A percentile compares a stretch with the other conserved stretches of the same genome.
Evolutionary conservation across 2,797 vertebrate species (phyloP).

Genomic region (Pyrrhura leucotis): DNA sequence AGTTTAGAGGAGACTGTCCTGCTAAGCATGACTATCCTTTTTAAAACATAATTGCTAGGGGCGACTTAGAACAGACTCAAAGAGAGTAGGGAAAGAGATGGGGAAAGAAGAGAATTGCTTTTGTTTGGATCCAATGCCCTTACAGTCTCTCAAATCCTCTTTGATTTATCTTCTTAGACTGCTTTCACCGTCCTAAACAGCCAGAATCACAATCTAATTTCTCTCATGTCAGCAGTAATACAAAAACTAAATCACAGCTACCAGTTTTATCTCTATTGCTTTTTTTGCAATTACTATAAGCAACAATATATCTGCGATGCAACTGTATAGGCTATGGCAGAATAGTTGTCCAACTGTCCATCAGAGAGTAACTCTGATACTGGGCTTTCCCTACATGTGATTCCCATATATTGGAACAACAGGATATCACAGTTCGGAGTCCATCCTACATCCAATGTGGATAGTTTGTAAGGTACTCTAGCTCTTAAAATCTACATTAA

Average conservation of each 20-base stretch:
- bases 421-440: neutral
- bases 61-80: neutral
- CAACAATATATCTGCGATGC: neutral
- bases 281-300: neutral
- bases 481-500: neutral
- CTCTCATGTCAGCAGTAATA: neutral
- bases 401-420: neutral
- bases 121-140: slow-evolving; percentile 26
- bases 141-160: neutral
- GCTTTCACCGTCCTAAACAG: neutral
- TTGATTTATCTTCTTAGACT: slow-evolving; percentile 21
- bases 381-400: neutral
- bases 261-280: neutral
- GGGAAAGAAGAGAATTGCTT: slow-evolving; percentile 20
- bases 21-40: slow-evolving; percentile 29
- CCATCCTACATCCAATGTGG: neutral
- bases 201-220: neutral
- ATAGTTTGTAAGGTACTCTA: neutral
- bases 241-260: neutral
- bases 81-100: neutral
- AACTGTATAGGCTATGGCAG: neutral
- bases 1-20: slow-evolving; percentile 27
- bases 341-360: neutral
- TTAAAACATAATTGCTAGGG: slow-evolving; percentile 11
- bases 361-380: neutral